A percentile compares a stretch with the other conserved stretches of the same genome.
Conservation (phyloP, 2,888 invertebrate genomes). For the Baronia brevicornis region DNA sequence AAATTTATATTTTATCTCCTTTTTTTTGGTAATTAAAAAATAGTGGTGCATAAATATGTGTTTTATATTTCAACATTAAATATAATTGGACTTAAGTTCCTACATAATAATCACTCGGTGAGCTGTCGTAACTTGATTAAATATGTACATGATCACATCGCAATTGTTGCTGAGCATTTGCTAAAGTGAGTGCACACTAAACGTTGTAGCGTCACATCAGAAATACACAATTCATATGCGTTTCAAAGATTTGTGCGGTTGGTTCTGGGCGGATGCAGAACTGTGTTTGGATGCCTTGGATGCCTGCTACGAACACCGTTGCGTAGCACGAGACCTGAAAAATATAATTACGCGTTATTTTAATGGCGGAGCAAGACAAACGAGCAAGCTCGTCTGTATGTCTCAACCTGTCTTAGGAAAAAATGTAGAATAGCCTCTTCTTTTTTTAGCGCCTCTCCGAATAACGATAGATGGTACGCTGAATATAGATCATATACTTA, state of each 20-base stretch:
- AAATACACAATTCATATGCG: conserved; percentile 7
- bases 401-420: too few species aligned
- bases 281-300: conserved; percentile 29
- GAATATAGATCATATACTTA: too few species aligned
- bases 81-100: background rate
- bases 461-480: too few species aligned
- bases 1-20: too few species aligned
- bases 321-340: conserved; percentile 58
- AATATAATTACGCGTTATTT: conserved; percentile 4
- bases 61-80: too few species aligned
- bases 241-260: conserved; percentile 23
- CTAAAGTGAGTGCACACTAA: conserved; percentile 10
- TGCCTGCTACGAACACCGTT: conserved; percentile 69
- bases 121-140: background rate
- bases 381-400: background rate
- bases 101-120: background rate
- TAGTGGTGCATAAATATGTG: too few species aligned
- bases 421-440: too few species aligned
- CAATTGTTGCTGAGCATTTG: conserved; percentile 1
- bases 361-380: background rate
- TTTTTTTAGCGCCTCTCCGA: too few species aligned
- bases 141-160: background rate
- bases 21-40: too few species aligned
- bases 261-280: conserved; percentile 42
- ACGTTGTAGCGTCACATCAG: background rate